Conservation (phyloP, 2,888 invertebrate genomes). For the Corbicula japonica region DNA sequence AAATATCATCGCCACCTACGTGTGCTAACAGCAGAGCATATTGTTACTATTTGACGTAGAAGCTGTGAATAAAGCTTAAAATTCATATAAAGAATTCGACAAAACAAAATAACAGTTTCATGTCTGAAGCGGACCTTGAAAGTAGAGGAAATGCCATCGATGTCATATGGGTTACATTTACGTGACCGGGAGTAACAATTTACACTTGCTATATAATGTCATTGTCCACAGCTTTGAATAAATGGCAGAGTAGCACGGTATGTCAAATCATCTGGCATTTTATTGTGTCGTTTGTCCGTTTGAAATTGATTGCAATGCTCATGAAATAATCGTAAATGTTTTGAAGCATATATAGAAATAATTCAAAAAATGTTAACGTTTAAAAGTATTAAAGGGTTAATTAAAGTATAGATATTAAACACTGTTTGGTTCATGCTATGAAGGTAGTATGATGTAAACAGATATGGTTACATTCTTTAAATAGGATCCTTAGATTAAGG, state of each 20-base stretch:
- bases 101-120: too few relatives aligned
- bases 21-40: too few relatives aligned
- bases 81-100: too few relatives aligned
- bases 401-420: too few relatives aligned
- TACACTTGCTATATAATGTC: conserved; percentile 27
- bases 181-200: conserved; percentile 62
- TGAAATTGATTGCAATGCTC: conserved; percentile 22
- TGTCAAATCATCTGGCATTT: conserved; percentile 41
- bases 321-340: conserved; percentile 22
- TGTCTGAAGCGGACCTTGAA: conserved; percentile 13
- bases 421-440: too few relatives aligned
- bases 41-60: too few relatives aligned
- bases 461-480: too few relatives aligned
- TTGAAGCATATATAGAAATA: background rate
- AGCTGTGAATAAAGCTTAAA: too few relatives aligned
- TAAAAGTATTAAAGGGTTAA: too few relatives aligned
- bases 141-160: conserved; percentile 60
- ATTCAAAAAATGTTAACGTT: conserved; percentile 15
- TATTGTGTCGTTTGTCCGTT: conserved; percentile 13
- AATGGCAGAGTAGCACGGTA: conserved; percentile 37
- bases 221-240: conserved; percentile 30
- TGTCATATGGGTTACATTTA: conserved; percentile 54
- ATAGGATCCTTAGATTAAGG: too few relatives aligned
- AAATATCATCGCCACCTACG: too few relatives aligned
- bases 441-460: too few relatives aligned